Conservation (phyloP, 2,888 invertebrate genomes). For the Stegophylla sp. region DNA sequence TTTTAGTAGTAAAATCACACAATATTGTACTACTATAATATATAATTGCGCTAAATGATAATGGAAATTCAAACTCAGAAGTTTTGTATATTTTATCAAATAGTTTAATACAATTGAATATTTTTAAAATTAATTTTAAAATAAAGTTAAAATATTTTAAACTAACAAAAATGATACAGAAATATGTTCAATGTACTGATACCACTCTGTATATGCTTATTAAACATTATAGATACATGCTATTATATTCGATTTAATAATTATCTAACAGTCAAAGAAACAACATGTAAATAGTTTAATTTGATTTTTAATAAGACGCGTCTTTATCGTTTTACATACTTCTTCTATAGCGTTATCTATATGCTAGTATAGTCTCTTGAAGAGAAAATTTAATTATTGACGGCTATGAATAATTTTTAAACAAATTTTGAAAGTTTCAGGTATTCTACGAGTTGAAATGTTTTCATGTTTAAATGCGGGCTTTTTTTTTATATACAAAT, state of each 20-base stretch:
- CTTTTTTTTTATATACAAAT: too few relatives aligned
- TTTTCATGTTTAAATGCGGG: too few relatives aligned
- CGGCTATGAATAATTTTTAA: too few relatives aligned
- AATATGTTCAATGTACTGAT: background rate
- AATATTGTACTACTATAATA: too few relatives aligned
- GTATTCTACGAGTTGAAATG: too few relatives aligned
- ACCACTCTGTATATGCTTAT: slow-evolving; percentile 31
- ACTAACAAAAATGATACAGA: background rate
- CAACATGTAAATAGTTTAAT: slow-evolving; percentile 37
- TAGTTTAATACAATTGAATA: too few relatives aligned
- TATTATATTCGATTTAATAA: slow-evolving; percentile 35
- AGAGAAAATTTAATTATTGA: slow-evolving; percentile 31
- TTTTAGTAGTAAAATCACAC: background rate
- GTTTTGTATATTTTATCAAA: too few relatives aligned
- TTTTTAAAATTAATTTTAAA: too few relatives aligned
- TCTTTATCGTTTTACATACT: slow-evolving; percentile 53
- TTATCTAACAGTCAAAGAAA: slow-evolving; percentile 29
- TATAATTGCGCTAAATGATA: too few relatives aligned
- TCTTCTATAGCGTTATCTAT: slow-evolving; percentile 31
- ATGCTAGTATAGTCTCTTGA: slow-evolving; percentile 8
- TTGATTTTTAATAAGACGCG: slow-evolving; percentile 48
- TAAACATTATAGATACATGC: background rate
- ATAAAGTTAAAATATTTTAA: too few relatives aligned
- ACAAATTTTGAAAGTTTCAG: too few relatives aligned
- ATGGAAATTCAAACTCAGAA: too few relatives aligned